These are phyloP conservation scores for Anniella stebbinsi DNA, from an alignment of 2,797 vertebrate species.

Conservation along the genomic window DNA sequence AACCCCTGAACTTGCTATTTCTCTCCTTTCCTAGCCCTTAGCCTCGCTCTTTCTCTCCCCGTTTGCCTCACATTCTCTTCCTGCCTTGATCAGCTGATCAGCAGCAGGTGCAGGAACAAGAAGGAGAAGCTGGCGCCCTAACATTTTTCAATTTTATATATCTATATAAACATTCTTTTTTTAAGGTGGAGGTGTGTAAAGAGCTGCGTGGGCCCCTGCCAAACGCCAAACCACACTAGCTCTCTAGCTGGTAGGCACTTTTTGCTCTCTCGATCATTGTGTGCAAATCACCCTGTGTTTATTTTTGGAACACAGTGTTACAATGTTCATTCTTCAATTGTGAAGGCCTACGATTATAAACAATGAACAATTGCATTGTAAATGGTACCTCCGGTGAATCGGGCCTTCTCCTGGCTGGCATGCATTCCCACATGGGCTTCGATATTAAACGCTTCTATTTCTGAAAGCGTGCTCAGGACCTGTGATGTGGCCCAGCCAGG, in stretches of 20 bases:
- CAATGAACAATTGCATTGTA: not conserved
- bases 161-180: too few relatives aligned
- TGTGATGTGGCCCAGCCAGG: constrained; percentile 85
- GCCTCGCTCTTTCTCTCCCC: too few relatives aligned
- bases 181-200: too few relatives aligned
- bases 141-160: too few relatives aligned
- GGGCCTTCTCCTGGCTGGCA: constrained; percentile 82
- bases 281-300: not conserved
- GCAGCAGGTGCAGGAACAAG: too few relatives aligned
- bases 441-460: constrained; percentile 83
- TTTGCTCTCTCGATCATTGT: not conserved
- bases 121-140: too few relatives aligned
- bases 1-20: too few relatives aligned
- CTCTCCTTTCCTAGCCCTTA: too few relatives aligned
- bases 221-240: too few relatives aligned
- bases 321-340: not conserved
- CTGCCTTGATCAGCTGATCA: too few relatives aligned
- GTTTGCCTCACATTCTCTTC: too few relatives aligned
- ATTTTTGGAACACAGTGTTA: not conserved
- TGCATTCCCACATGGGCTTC: constrained; percentile 82
- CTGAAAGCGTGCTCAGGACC: constrained; percentile 80
- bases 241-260: not conserved
- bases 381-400: constrained; percentile 85
- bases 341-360: not conserved
- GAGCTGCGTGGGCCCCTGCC: too few relatives aligned